These are phyloP conservation scores for Dryobota labecula DNA, from an alignment of 2,888 invertebrate genomes.

Conservation along the genomic window DNA sequence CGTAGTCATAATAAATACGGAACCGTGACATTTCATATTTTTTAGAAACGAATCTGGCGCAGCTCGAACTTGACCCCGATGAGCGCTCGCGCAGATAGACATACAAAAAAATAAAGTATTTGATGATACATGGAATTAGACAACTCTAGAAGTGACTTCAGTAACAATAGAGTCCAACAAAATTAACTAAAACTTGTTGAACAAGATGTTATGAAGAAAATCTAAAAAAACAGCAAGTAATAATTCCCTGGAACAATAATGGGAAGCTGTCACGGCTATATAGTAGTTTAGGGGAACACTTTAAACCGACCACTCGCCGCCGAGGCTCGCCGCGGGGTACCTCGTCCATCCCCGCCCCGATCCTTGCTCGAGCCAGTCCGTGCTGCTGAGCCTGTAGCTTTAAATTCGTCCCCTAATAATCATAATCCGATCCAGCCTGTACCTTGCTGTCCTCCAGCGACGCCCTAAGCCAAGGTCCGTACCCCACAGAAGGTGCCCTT, in stretches of 20 bases:
- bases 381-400: too few species aligned
- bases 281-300: neutral
- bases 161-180: neutral
- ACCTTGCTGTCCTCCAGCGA: too few species aligned
- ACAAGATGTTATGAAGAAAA: neutral
- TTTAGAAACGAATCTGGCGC: constrained; percentile 43
- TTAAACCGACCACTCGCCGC: too few species aligned
- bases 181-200: too few species aligned
- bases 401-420: too few species aligned
- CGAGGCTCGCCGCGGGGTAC: too few species aligned
- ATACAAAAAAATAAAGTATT: constrained; percentile 62
- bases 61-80: constrained; percentile 77
- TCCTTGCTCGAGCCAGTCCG: too few species aligned
- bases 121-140: constrained; percentile 36
- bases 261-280: too few species aligned
- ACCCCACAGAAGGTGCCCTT: too few species aligned
- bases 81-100: constrained; percentile 49
- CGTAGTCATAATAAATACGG: constrained; percentile 47
- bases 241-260: neutral
- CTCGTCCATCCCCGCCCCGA: too few species aligned
- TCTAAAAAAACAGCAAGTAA: neutral
- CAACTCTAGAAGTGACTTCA: constrained; percentile 48
- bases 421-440: too few species aligned
- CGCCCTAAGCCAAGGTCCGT: too few species aligned
- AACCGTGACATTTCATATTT: constrained; percentile 55